A percentile compares a stretch with the other conserved stretches of the same genome.
Evolutionary conservation across 2,113 vertebrate genomes (phyloP).

Genomic region (Serinus canaria): DNA sequence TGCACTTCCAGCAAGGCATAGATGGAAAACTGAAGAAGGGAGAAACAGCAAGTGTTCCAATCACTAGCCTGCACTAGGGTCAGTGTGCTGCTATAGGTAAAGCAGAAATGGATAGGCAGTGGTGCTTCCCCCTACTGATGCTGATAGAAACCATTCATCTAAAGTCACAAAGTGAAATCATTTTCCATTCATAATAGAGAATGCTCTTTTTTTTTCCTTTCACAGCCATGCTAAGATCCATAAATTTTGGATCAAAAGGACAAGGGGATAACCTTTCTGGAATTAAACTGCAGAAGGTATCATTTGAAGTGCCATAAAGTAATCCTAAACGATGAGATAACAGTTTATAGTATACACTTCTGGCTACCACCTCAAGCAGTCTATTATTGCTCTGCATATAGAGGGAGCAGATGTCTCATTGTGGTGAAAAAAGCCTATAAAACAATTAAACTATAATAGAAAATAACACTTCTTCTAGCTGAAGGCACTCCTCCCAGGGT

Average conservation of each 20-base stretch:
- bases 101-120: not conserved
- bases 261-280: not conserved
- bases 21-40: not conserved
- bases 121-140: not conserved
- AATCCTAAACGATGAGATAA: not conserved
- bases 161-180: not conserved
- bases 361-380: not conserved
- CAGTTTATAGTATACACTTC: not conserved
- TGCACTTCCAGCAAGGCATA: not conserved
- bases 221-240: not conserved
- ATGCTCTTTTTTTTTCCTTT: not conserved
- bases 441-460: conserved; percentile 8
- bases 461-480: not conserved
- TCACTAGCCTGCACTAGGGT: not conserved
- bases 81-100: fast-evolving
- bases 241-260: not conserved
- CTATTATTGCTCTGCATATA: not conserved
- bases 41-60: not conserved
- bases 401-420: not conserved
- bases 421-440: not conserved
- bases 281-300: not conserved
- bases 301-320: not conserved
- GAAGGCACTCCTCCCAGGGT: not conserved
- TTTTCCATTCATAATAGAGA: not conserved
- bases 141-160: not conserved